Conservation (phyloP, 1,140 invertebrate species). For the Andrena cerasifolii region DNA sequence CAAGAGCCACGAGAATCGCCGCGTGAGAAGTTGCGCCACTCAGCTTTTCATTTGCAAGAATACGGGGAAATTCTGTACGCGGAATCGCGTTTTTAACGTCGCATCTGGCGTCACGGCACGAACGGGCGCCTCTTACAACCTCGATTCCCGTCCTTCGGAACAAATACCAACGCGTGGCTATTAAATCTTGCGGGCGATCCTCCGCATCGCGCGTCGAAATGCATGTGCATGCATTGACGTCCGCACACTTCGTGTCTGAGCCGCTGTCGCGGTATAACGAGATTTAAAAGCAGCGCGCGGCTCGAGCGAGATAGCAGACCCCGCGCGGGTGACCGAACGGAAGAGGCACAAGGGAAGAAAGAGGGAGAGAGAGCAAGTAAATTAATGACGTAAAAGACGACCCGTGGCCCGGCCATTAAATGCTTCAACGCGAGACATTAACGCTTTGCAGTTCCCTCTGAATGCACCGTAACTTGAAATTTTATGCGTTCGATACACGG, state of each 20-base stretch:
- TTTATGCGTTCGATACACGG: too few species aligned
- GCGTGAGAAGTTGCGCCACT: not conserved
- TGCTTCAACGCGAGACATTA: not conserved
- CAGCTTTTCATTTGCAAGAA: not conserved
- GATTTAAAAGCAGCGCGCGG: constrained; percentile 12
- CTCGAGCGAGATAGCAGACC: not conserved
- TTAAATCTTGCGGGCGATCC: constrained; percentile 17
- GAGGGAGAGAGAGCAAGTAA: not conserved
- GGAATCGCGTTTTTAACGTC: not conserved
- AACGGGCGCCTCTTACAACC: not conserved
- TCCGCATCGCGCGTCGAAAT: not conserved
- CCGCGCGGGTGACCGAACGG: not conserved
- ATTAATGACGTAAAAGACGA: constrained; percentile 26
- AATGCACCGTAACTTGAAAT: too few species aligned
- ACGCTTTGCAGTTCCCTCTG: not conserved
- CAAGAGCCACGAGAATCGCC: too few species aligned
- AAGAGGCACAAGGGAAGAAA: too few species aligned
- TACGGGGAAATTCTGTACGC: too few species aligned
- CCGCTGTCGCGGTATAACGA: constrained; percentile 7
- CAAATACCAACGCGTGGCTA: not conserved
- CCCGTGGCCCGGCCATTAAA: constrained; percentile 6
- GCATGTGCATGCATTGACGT: not conserved
- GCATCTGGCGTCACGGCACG: not conserved
- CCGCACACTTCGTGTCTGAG: not conserved
- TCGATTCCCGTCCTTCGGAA: constrained; percentile 9